phyloP scores from a whole-genome alignment of 35 echinoderm and acorn worm genomes.

The Ophiothrix spiculata region DNA sequence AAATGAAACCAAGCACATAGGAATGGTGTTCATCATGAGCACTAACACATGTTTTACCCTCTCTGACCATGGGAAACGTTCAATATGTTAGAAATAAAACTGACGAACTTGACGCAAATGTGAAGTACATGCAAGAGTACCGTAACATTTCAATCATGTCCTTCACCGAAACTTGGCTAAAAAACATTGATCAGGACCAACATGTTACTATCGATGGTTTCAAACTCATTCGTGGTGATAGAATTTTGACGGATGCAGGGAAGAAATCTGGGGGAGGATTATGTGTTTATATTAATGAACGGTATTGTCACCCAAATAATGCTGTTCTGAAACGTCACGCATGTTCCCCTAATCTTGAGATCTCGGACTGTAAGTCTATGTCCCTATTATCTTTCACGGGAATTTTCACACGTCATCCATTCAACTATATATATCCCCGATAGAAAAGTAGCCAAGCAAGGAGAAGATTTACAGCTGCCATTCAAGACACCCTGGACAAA shows the following conservation, averaged over 20 bases:
- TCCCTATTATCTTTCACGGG: constrained; percentile 29
- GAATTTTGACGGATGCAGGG: constrained; percentile 13
- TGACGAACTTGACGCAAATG: no score
- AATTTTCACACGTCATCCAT: constrained; percentile 57
- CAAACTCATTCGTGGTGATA: constrained; percentile 43
- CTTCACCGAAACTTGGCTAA: no score
- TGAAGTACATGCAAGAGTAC: no score
- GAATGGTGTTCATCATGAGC: no score
- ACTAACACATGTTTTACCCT: no score
- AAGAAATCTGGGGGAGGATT: constrained; percentile 44
- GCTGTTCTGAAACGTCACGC: no score
- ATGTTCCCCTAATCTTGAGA: constrained; percentile 38
- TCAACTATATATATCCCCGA: constrained; percentile 22
- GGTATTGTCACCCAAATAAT: no score
- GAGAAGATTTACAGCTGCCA: background rate
- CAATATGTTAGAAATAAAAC: no score
- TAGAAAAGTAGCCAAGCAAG: constrained; percentile 23
- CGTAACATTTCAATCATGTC: no score
- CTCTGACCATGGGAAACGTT: no score
- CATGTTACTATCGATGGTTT: constrained; percentile 54
- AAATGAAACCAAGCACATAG: no score
- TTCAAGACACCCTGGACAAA: no score
- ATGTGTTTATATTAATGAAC: constrained; percentile 48
- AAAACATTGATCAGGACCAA: constrained; percentile 17
- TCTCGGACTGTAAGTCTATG: constrained; percentile 32